Conservation (phyloP, 2,113 vertebrate species). For the Phaetusa simplex region DNA sequence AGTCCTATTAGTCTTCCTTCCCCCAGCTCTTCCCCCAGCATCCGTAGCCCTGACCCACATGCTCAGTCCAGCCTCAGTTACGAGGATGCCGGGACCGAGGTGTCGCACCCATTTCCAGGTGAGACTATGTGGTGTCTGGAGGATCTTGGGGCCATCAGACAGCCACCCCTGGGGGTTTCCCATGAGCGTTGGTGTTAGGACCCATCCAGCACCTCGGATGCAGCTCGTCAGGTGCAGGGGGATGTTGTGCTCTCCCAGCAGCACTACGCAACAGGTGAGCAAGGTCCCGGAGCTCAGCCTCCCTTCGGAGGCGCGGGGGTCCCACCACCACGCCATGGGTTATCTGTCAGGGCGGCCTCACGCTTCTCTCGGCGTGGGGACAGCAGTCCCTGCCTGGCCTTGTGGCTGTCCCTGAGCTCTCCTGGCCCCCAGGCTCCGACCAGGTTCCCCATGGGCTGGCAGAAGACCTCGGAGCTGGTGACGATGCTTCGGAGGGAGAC, state of each 20-base stretch:
- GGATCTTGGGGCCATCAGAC: background rate
- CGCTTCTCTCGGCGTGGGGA: accelerated
- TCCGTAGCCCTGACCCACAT: background rate
- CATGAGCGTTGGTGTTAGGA: background rate
- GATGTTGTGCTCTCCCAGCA: background rate
- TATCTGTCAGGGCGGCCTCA: background rate
- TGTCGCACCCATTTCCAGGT: background rate
- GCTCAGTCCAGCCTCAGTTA: background rate
- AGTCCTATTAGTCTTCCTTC: background rate
- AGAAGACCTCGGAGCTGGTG: background rate
- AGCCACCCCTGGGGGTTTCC: background rate
- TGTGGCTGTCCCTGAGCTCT: background rate
- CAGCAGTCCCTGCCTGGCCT: background rate
- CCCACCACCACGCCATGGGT: accelerated
- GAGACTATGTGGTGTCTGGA: background rate
- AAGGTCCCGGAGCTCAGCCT: background rate
- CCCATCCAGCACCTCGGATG: accelerated
- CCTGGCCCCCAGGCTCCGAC: accelerated
- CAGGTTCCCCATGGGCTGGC: background rate
- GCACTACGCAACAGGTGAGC: background rate
- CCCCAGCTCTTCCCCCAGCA: background rate
- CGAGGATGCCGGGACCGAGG: background rate
- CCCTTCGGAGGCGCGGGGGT: background rate
- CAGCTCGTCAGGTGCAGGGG: background rate
- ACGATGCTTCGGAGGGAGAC: accelerated